phyloP scores from a whole-genome alignment of 2,797 vertebrate species.

The Lindbergichthys nudifrons region DNA sequence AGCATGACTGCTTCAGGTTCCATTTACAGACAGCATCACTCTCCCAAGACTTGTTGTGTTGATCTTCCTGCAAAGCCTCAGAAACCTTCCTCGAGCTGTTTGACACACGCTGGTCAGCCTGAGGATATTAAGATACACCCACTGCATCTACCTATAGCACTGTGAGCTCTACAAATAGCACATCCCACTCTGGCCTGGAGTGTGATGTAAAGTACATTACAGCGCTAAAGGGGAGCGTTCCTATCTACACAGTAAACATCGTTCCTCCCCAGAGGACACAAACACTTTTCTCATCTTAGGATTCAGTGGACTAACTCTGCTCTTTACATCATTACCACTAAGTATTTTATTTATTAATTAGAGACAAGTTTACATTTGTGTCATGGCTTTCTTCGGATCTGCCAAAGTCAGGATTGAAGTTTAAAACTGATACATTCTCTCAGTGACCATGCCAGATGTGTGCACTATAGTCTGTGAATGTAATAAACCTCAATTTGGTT shows the following conservation, averaged over 20 bases:
- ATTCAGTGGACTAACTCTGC: background rate
- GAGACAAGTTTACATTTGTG: background rate
- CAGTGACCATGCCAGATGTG: background rate
- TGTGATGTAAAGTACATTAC: background rate
- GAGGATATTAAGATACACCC: constrained; percentile 20
- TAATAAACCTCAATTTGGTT: background rate
- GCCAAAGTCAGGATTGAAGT: background rate
- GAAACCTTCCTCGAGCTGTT: constrained; percentile 29
- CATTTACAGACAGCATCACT: constrained; percentile 14
- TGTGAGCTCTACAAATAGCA: constrained; percentile 8
- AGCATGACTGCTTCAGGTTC: constrained; percentile 25
- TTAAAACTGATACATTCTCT: background rate
- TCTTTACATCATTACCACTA: background rate
- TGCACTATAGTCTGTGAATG: background rate
- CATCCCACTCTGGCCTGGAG: background rate
- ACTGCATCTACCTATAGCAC: constrained; percentile 5
- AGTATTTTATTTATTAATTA: background rate
- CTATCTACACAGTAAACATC: background rate
- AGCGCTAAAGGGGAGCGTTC: background rate
- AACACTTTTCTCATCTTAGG: background rate
- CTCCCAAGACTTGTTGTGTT: constrained; percentile 39
- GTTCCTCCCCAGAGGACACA: background rate
- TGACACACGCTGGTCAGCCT: constrained; percentile 5
- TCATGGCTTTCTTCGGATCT: background rate
- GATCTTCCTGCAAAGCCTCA: constrained; percentile 40